Base-by-base conservation (phyloP, 1,140 invertebrate genomes). In the Himalopsyche phryganea region DNA sequence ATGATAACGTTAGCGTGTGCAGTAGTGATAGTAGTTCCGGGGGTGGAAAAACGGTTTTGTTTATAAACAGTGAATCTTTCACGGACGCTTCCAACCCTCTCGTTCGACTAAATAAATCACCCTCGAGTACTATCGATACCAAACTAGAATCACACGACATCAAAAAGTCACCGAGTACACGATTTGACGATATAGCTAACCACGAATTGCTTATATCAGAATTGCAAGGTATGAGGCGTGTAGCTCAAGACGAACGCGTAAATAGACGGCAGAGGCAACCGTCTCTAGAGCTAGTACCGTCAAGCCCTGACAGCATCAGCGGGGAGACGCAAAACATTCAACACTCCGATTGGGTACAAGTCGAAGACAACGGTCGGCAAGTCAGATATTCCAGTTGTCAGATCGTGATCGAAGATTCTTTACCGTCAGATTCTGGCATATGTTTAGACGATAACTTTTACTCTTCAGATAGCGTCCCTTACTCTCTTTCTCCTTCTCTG, bases 171-270 rank as follows among this genome's bases (percentile, higher is more conserved):
- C 10, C 69, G 68, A 69, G 72, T 47, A 68, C 70, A 45, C 74
- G 67, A 48, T 66, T 78, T 65, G 77, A 80, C 65, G 80, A 81
- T 64, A 78, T 78, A 69, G 73, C 78, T 58, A 82, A 82, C 63
- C 80, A 81, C 61, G 81, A 83, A 66, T 73, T 81, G 69, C 71
- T 83, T 35, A 82, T 83, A 56, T 73, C 76, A 50, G 81, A 83
- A 64, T 62, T 83, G 62, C 77, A 81, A 58, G 74, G 70, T 35
- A 83, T 82, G 81, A 70, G 74, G 14, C 64, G 65, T 18, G 68
- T 80, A 69, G 23, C 70, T 70, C 28, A 71, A 69, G 6, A 78
- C 67, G 66, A 72, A 70, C 58, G 70, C 65, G 40, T 76, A 67
- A 35, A 68, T 20, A 66, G 70, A 66, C 55, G 75, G 18, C 69